phyloP scores from a whole-genome alignment of 2,797 vertebrate genomes.

The Cyprinodon diabolis region DNA sequence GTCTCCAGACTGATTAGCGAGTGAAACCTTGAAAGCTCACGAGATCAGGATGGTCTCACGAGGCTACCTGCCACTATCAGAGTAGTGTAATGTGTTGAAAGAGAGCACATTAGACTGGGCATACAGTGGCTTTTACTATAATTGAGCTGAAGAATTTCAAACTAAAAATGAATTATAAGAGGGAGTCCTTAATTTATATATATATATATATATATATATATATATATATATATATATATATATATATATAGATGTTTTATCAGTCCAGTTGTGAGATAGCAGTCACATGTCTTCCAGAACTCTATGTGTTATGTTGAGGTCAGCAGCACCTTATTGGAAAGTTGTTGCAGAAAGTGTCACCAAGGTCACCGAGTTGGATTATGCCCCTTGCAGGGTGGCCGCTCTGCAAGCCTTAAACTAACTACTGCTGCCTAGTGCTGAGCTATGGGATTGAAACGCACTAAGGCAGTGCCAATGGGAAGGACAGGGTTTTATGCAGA shows the following conservation, averaged over 20 bases:
- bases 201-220: background rate
- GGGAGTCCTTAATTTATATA: background rate
- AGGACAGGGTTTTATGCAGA: conserved; percentile 28
- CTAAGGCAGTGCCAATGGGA: conserved; percentile 61
- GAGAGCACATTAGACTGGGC: background rate
- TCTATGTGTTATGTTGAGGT: conserved; percentile 40
- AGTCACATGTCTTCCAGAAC: conserved; percentile 24
- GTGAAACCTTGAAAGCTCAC: too few species aligned
- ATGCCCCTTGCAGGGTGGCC: conserved; percentile 17
- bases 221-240: background rate
- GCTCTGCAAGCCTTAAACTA: conserved; percentile 6
- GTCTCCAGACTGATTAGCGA: too few species aligned
- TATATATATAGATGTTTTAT: conserved; percentile 4
- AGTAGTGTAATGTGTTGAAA: background rate
- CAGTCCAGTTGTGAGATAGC: conserved; percentile 34
- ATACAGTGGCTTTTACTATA: background rate
- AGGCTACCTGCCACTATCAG: background rate
- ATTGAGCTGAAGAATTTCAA: background rate
- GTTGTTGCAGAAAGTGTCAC: conserved; percentile 52
- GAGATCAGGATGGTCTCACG: too few species aligned
- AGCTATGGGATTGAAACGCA: conserved; percentile 54
- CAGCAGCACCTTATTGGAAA: conserved; percentile 61
- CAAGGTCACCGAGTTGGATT: conserved; percentile 54
- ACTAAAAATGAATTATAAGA: background rate
- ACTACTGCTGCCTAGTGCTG: conserved; percentile 18